A percentile compares a stretch with the other conserved stretches of the same genome.
phyloP scores from a whole-genome alignment of 2,113 vertebrate genomes.

The Mormyrus iriodes region DNA sequence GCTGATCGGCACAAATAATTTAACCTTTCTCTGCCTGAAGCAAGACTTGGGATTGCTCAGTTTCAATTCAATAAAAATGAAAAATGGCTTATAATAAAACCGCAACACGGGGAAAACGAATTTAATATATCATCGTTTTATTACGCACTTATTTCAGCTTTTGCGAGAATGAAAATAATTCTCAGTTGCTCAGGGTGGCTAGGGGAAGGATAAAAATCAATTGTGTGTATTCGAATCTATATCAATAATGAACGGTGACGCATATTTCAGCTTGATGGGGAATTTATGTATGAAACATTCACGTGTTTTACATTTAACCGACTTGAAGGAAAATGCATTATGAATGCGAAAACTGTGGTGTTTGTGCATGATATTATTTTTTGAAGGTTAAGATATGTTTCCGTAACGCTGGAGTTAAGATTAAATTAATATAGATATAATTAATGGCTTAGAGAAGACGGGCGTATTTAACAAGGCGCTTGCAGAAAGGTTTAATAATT shows the following conservation, averaged over 20 bases:
- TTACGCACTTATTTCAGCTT: conserved; percentile 76
- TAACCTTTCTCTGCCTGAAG: conserved; percentile 58
- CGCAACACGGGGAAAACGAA: conserved; percentile 66
- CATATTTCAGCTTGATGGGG: conserved; percentile 31
- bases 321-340: not conserved
- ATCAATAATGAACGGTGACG: conserved; percentile 61
- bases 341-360: not conserved
- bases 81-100: conserved; percentile 70
- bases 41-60: conserved; percentile 48
- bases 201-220: conserved; percentile 75
- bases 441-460: not conserved
- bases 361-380: not conserved
- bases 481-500: not conserved
- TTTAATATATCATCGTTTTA: conserved; percentile 76
- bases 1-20: conserved; percentile 66
- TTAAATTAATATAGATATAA: not conserved
- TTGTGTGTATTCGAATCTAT: conserved; percentile 64
- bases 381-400: not conserved
- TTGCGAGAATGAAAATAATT: conserved; percentile 69
- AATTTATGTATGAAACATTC: conserved; percentile 1
- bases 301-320: not conserved
- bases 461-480: not conserved
- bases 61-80: conserved; percentile 73
- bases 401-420: not conserved
- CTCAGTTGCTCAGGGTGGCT: conserved; percentile 65